Evolutionary conservation across 1,140 invertebrate species (phyloP).

Genomic region (Drosophila jambulina): DNA sequence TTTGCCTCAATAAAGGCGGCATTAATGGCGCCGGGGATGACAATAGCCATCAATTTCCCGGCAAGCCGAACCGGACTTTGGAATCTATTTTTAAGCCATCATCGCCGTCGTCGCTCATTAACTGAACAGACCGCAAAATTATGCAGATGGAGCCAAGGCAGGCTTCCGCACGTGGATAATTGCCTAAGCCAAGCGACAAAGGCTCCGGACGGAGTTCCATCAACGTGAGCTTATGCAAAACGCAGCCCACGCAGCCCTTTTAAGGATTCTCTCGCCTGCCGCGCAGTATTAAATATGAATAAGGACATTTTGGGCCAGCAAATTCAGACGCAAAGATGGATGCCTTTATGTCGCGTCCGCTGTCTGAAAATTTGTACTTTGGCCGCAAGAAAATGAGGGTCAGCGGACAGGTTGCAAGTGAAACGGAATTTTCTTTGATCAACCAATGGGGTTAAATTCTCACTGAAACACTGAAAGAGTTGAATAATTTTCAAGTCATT

Average conservation of each 20-base stretch:
- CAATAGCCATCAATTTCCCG: conserved; percentile 40
- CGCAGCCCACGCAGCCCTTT: conserved; percentile 28
- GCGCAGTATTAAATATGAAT: conserved; percentile 45
- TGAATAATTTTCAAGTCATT: conserved; percentile 7
- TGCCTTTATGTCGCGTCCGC: conserved; percentile 17
- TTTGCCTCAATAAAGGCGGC: conserved; percentile 33
- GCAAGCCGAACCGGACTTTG: background rate
- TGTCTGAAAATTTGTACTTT: conserved; percentile 22
- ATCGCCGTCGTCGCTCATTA: conserved; percentile 13
- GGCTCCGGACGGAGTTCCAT: conserved; percentile 27
- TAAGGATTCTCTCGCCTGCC: conserved; percentile 29
- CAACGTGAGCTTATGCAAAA: conserved; percentile 55
- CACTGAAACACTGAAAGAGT: conserved; percentile 3
- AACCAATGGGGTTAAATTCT: conserved; percentile 1
- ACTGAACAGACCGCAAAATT: conserved; percentile 14
- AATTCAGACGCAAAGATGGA: conserved; percentile 14
- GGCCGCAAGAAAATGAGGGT: conserved; percentile 9
- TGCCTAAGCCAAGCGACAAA: conserved; percentile 11
- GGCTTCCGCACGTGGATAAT: conserved; percentile 42
- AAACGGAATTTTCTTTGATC: conserved; percentile 24
- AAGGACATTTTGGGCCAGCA: conserved; percentile 6
- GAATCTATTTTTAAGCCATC: conserved; percentile 31
- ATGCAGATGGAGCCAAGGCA: conserved; percentile 28
- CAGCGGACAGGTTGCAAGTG: background rate
- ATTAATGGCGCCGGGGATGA: conserved; percentile 24